Evolutionary conservation across 1,140 invertebrate genomes (phyloP).

Genomic region (Drosophila nigrodunni): DNA sequence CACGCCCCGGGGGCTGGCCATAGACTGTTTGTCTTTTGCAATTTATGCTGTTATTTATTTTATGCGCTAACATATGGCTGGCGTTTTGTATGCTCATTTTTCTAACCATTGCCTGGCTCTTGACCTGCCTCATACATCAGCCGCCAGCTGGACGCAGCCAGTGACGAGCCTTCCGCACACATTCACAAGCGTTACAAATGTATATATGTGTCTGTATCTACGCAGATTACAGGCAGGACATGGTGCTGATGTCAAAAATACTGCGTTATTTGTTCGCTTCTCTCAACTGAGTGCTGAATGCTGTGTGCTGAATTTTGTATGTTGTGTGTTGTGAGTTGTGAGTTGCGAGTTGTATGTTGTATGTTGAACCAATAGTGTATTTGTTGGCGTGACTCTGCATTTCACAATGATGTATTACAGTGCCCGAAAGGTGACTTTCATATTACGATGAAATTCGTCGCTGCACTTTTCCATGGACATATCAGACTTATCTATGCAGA

Average conservation of each 20-base stretch:
- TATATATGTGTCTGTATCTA: constrained; percentile 38
- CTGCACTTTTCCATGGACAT: constrained; percentile 36
- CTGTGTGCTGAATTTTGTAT: constrained; percentile 32
- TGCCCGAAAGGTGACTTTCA: constrained; percentile 75
- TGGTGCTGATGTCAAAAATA: constrained; percentile 71
- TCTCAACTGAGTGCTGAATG: constrained; percentile 10
- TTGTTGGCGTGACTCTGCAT: constrained; percentile 71
- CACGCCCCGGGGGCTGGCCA: constrained; percentile 7
- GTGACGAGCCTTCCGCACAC: constrained; percentile 1
- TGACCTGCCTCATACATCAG: constrained; percentile 73
- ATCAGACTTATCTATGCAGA: constrained; percentile 74
- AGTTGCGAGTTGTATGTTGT: constrained; percentile 23
- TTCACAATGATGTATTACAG: constrained; percentile 77
- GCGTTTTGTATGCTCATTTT: constrained; percentile 73
- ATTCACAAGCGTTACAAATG: neutral
- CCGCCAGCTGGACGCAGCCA: constrained; percentile 42
- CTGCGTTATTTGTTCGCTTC: constrained; percentile 76
- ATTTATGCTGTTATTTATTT: constrained; percentile 78
- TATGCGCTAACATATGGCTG: constrained; percentile 71
- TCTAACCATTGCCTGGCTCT: constrained; percentile 60
- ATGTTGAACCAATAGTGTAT: neutral
- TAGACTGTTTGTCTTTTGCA: constrained; percentile 44
- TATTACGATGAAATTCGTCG: constrained; percentile 49
- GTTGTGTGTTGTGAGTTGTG: neutral
- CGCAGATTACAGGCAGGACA: constrained; percentile 47